Evolutionary conservation across 2,113 vertebrate genomes (phyloP), one percentile per base, ranked within the genome.

Genomic region (Isichthys henryi): DNA sequence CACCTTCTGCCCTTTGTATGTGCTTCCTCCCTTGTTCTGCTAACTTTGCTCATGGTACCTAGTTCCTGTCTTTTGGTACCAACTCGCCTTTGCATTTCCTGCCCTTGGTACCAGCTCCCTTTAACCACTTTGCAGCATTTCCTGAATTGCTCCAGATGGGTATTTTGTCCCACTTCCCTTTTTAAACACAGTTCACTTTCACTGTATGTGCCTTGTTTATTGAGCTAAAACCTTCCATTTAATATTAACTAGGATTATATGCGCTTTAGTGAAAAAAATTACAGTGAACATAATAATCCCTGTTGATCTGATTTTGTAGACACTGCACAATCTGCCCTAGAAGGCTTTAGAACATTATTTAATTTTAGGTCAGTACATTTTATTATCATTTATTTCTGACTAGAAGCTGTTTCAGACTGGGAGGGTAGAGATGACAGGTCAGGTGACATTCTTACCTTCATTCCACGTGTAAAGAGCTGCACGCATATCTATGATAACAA

Each of bases 141-240:
- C 82, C 82, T 45, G 45, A 84, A 84, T 84, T 84, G 82, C 82
- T n/a, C 48, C 82, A 84, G 45, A 48, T 48, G 45, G 45, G 82
- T 84, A n/a, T 48, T 84, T 82, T 80, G 43, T 17, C 82, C 23
- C 7, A 48, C 82, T 84, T 84, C 82, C 43, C 82, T 82, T 84
- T 84, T 84, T n/a, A 48, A 84, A 10, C 2, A n/a, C 43, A 1
- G 82, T 48, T 84, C n/a, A 3, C 82, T 84, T 46, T 48, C 82
- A 84, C 62, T 31, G 43, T 5, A 11, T 84, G 82, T 5, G 82
- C 45, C 39, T 46, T 48, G 35, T 45, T 48, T 48, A 48, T 23
- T 23, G 6, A 84, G 82, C 82, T n/a, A 45, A 46, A 84, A n/a
- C 43, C 39, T 82, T 82, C 45, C 21, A 84, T 46, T 45, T 45